Evolutionary conservation across 2,113 vertebrate species (phyloP).

Genomic region (Emydura subglobosa): DNA sequence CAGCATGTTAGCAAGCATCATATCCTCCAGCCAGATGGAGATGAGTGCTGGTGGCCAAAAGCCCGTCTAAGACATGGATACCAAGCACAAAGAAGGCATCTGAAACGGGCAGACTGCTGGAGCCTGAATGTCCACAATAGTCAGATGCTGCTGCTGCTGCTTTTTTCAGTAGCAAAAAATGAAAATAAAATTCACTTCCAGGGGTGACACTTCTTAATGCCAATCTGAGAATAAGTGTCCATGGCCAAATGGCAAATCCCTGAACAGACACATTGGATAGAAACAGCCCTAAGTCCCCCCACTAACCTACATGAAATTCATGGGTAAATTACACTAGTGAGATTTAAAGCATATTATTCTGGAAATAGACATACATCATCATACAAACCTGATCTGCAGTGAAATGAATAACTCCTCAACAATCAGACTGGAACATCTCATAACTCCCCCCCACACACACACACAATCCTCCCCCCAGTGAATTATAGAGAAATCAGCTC

Average conservation of each 20-base stretch:
- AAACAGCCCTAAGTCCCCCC: background rate
- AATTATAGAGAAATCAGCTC: background rate
- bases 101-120: background rate
- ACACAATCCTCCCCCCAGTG: too few species aligned
- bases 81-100: background rate
- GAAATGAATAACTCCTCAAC: background rate
- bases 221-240: background rate
- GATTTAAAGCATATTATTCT: background rate
- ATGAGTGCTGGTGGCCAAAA: background rate
- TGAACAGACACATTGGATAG: background rate
- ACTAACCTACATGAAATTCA: background rate
- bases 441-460: too few species aligned
- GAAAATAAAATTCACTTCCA: background rate
- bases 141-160: background rate
- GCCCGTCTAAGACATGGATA: background rate
- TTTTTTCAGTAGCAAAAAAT: background rate
- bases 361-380: background rate
- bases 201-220: background rate
- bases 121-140: background rate
- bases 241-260: background rate
- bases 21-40: background rate
- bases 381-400: background rate
- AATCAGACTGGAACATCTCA: fast-evolving
- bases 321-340: fast-evolving
- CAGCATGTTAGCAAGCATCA: background rate